phyloP scores from a whole-genome alignment of 2,888 invertebrate genomes.

The Limenitis camilla region DNA sequence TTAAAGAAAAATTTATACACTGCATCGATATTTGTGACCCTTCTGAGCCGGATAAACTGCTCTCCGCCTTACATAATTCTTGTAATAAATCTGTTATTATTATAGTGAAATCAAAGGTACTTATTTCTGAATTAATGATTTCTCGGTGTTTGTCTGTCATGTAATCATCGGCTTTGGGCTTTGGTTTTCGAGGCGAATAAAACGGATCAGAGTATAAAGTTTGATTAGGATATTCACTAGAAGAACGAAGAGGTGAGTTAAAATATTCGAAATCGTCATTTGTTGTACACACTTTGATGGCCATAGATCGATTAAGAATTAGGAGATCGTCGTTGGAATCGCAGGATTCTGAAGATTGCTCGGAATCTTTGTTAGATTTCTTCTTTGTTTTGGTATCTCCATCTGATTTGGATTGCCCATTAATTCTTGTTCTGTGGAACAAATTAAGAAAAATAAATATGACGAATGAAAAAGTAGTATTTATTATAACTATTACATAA shows the following conservation, averaged over 20 bases:
- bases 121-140: conserved; percentile 69
- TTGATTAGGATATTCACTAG: conserved; percentile 53
- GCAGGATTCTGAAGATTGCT: conserved; percentile 60
- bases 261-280: conserved; percentile 78
- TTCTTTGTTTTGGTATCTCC: conserved; percentile 39
- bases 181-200: conserved; percentile 49
- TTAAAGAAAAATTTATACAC: conserved; percentile 75
- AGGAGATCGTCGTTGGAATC: conserved; percentile 70
- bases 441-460: neutral
- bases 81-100: conserved; percentile 74
- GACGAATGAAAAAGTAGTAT: neutral
- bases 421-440: conserved; percentile 39
- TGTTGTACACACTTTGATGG: conserved; percentile 72
- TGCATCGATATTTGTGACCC: conserved; percentile 74
- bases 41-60: conserved; percentile 65
- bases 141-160: conserved; percentile 67
- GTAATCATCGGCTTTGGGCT: conserved; percentile 69
- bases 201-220: conserved; percentile 46
- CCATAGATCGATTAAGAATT: conserved; percentile 63
- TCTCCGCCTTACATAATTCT: conserved; percentile 70
- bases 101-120: conserved; percentile 72
- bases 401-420: conserved; percentile 37
- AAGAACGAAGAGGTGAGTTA: conserved; percentile 57
- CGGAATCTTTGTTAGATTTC: conserved; percentile 35
- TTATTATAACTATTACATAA: neutral